These are phyloP conservation scores for Drepana falcataria DNA, from an alignment of 2,888 invertebrate genomes.

Conservation along the genomic window DNA sequence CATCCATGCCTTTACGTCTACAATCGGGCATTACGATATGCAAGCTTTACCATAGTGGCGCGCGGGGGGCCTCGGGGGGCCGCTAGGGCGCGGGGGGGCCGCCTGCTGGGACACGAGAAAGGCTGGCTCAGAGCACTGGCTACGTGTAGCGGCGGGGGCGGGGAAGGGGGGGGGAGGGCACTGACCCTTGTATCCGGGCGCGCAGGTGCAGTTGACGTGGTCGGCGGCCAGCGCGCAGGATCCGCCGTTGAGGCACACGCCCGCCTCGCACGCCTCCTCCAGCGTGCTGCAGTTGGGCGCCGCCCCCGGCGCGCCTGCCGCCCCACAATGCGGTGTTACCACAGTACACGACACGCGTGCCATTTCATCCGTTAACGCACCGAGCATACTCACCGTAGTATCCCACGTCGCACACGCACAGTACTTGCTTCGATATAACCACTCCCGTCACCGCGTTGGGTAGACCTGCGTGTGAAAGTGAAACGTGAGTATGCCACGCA, in stretches of 20 bases:
- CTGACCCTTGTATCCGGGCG: conserved; percentile 83
- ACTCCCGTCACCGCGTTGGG: conserved; percentile 46
- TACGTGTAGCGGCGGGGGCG: too few relatives aligned
- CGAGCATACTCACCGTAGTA: conserved; percentile 69
- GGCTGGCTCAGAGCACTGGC: too few relatives aligned
- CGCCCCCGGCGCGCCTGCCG: conserved; percentile 52
- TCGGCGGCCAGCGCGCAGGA: conserved; percentile 79
- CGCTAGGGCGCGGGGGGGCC: too few relatives aligned
- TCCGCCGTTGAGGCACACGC: conserved; percentile 87
- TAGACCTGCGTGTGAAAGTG: conserved; percentile 41
- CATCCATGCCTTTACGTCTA: neutral
- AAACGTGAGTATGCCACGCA: too few relatives aligned
- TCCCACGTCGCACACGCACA: conserved; percentile 83
- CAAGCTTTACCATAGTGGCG: too few relatives aligned
- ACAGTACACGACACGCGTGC: neutral
- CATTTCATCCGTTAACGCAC: neutral
- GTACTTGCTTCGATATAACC: conserved; percentile 50
- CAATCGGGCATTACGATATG: too few relatives aligned
- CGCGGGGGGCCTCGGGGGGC: too few relatives aligned
- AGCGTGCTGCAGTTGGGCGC: conserved; percentile 55
- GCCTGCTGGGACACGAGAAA: too few relatives aligned
- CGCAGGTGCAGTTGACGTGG: conserved; percentile 84
- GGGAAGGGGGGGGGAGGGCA: too few relatives aligned
- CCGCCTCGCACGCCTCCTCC: conserved; percentile 80
- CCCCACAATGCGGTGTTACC: neutral